A percentile compares a stretch with the other conserved stretches of the same genome.
phyloP scores from a whole-genome alignment of 2,113 vertebrate species.

The Rhabdornis inornatus region DNA sequence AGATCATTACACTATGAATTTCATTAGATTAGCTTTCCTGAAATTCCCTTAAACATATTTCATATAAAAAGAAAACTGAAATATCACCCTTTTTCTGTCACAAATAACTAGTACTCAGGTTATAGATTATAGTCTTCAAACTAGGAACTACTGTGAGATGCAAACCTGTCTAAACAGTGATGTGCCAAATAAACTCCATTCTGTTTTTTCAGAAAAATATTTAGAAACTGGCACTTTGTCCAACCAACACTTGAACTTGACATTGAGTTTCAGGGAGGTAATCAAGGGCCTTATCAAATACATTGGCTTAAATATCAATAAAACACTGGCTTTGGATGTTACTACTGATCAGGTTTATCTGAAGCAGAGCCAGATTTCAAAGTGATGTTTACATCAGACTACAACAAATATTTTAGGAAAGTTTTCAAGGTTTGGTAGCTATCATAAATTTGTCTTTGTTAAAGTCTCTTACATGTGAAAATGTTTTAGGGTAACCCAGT shows the following conservation, averaged over 20 bases:
- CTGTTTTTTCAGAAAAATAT: background rate
- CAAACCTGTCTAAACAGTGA: background rate
- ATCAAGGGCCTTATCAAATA: slow-evolving; percentile 32
- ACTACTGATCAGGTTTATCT: slow-evolving; percentile 14
- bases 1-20: background rate
- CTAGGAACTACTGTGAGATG: background rate
- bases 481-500: slow-evolving; percentile 5
- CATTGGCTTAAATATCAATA: slow-evolving; percentile 48
- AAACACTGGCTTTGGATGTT: slow-evolving; percentile 20
- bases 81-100: background rate
- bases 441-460: background rate
- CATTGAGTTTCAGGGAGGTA: slow-evolving; percentile 1
- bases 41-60: background rate
- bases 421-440: background rate
- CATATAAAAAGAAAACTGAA: background rate
- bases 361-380: slow-evolving; percentile 31
- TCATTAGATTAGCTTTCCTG: background rate
- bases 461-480: slow-evolving; percentile 12
- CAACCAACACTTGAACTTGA: background rate
- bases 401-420: background rate
- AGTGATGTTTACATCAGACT: slow-evolving; percentile 14
- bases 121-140: background rate
- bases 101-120: background rate
- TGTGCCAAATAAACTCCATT: background rate
- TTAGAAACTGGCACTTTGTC: background rate